These are phyloP conservation scores for Bursaphelenchus mucronatus DNA, from an alignment of 1,140 invertebrate genomes.

Conservation along the genomic window DNA sequence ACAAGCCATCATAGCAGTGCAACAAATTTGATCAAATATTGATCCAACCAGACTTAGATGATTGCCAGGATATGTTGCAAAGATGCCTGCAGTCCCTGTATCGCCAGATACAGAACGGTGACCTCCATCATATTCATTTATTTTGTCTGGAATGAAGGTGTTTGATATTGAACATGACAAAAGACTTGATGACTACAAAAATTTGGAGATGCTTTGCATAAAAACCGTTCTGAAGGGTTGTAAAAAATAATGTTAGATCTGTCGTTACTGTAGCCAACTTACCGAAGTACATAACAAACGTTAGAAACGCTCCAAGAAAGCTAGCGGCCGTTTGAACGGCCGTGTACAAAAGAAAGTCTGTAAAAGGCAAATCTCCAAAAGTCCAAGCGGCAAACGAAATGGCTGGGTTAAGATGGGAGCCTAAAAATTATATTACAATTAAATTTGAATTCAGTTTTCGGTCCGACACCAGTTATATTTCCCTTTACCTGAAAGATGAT, in stretches of 20 bases:
- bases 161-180: slow-evolving; percentile 1
- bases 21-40: slow-evolving; percentile 65
- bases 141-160: slow-evolving; percentile 32
- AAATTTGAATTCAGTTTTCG: background rate
- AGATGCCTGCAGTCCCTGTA: slow-evolving; percentile 66
- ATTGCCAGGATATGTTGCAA: slow-evolving; percentile 66
- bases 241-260: background rate
- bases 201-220: slow-evolving; percentile 12
- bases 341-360: slow-evolving; percentile 64
- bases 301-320: slow-evolving; percentile 64
- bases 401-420: slow-evolving; percentile 67
- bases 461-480: background rate
- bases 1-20: slow-evolving; percentile 66
- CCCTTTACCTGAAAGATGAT: slow-evolving; percentile 5
- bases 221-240: background rate
- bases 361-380: slow-evolving; percentile 56
- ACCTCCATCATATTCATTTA: slow-evolving; percentile 63
- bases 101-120: slow-evolving; percentile 53
- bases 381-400: slow-evolving; percentile 64
- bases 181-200: too few relatives aligned
- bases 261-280: slow-evolving; percentile 33
- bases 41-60: slow-evolving; percentile 62
- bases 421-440: slow-evolving; percentile 54
- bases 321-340: slow-evolving; percentile 66
- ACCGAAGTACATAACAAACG: slow-evolving; percentile 66